A percentile compares a stretch with the other conserved stretches of the same genome.
These are phyloP conservation scores for Gobionotothen gibberifrons DNA, from an alignment of 2,797 vertebrate species.

Conservation along the genomic window DNA sequence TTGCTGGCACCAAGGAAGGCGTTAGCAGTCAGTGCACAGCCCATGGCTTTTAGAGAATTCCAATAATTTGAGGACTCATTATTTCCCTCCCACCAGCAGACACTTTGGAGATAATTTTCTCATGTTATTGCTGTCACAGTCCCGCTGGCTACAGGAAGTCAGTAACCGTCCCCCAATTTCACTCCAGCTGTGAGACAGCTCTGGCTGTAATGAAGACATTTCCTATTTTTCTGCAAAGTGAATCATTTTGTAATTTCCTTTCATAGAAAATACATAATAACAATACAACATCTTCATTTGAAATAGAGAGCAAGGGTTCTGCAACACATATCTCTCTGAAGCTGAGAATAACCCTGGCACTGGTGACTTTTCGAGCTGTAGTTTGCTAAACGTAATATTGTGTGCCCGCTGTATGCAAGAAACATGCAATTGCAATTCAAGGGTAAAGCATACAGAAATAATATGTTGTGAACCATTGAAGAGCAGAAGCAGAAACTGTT, in stretches of 20 bases:
- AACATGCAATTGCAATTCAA: neutral
- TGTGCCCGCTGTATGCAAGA: neutral
- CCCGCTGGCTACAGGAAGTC: slow-evolving; percentile 11
- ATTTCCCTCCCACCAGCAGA: slow-evolving; percentile 4
- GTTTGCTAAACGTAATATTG: neutral
- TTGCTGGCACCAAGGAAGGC: neutral
- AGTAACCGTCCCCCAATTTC: neutral
- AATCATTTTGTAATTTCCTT: neutral
- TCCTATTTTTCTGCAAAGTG: neutral
- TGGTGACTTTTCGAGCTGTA: too few relatives aligned
- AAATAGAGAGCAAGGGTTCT: neutral
- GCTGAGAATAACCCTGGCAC: neutral
- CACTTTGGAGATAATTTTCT: slow-evolving; percentile 1
- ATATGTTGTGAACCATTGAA: neutral
- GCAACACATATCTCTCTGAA: neutral
- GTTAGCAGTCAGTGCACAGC: neutral
- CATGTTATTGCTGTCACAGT: neutral
- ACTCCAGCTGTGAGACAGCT: slow-evolving; percentile 7
- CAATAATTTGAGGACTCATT: slow-evolving; percentile 19
- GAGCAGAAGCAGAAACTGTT: neutral
- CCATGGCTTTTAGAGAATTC: neutral
- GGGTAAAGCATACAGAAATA: neutral
- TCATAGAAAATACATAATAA: neutral
- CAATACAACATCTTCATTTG: too few relatives aligned
- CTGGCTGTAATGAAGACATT: neutral